Conservation (phyloP, 1,140 invertebrate species). For the Drosophila parvula region DNA sequence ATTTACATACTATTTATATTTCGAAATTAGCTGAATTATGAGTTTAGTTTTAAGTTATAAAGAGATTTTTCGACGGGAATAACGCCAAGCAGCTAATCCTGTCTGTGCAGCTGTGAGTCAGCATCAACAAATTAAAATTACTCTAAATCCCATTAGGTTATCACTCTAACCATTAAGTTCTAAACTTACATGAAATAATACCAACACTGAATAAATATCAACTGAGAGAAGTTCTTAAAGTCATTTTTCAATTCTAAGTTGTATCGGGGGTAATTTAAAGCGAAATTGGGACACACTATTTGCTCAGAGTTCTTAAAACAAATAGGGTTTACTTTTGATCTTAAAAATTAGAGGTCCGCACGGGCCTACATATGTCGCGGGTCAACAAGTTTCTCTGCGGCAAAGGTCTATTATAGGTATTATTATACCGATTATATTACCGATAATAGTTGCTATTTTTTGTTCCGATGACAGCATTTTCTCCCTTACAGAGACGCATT, state of each 20-base stretch:
- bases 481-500: too few species aligned
- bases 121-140: slow-evolving; percentile 19
- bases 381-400: too few species aligned
- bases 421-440: too few species aligned
- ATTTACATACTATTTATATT: slow-evolving; percentile 3
- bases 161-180: slow-evolving; percentile 26
- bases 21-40: slow-evolving; percentile 40
- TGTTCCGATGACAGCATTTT: too few species aligned
- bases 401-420: too few species aligned
- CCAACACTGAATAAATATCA: slow-evolving; percentile 64
- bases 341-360: too few species aligned
- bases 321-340: too few species aligned
- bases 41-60: slow-evolving; percentile 32
- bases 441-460: too few species aligned
- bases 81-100: slow-evolving; percentile 15
- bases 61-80: slow-evolving; percentile 12
- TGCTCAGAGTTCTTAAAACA: too few species aligned
- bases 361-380: too few species aligned
- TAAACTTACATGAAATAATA: slow-evolving; percentile 43
- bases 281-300: not conserved
- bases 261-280: not conserved
- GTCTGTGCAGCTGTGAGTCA: slow-evolving; percentile 6
- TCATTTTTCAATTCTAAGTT: too few species aligned
- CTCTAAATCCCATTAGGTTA: slow-evolving; percentile 24
- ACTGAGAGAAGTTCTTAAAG: slow-evolving; percentile 11